phyloP scores from a whole-genome alignment of 2,888 invertebrate species.

The Iphiclides podalirius region DNA sequence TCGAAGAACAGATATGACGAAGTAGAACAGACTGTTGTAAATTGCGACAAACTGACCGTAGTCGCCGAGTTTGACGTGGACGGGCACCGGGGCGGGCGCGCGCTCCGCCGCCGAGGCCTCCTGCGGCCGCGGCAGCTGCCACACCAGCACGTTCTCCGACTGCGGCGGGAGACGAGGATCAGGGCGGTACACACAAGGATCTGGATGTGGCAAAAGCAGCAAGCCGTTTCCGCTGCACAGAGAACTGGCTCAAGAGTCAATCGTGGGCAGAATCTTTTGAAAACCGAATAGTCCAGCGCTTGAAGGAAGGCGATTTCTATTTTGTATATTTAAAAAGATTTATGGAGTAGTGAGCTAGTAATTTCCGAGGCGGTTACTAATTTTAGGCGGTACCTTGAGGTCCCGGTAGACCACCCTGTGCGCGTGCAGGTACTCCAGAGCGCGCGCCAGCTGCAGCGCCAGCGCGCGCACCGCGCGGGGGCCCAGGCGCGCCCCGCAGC shows the following conservation, averaged over 20 bases:
- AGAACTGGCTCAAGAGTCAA: too few relatives aligned
- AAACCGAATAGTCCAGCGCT: too few relatives aligned
- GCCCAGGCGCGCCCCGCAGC: conserved; percentile 90
- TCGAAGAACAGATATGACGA: too few relatives aligned
- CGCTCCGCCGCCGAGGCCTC: conserved; percentile 81
- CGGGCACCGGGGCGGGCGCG: conserved; percentile 61
- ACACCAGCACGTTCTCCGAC: conserved; percentile 99
- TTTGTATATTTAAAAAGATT: too few relatives aligned
- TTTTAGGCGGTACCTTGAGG: conserved; percentile 81
- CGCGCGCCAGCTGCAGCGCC: conserved; percentile 94
- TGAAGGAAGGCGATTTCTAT: too few relatives aligned
- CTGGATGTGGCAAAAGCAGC: too few relatives aligned
- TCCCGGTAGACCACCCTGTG: conserved; percentile 96
- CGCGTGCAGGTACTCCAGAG: conserved; percentile 96
- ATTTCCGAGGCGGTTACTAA: too few relatives aligned
- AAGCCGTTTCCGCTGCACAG: too few relatives aligned
- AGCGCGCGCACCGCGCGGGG: conserved; percentile 90
- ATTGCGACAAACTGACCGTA: conserved; percentile 85
- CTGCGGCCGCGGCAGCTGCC: conserved; percentile 92
- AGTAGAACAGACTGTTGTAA: too few relatives aligned
- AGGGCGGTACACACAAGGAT: too few relatives aligned
- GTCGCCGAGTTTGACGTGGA: conserved; percentile 97
- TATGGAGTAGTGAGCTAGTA: too few relatives aligned
- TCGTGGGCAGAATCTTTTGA: too few relatives aligned
- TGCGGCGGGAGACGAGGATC: conserved; percentile 76